These are phyloP conservation scores for Hyaena hyaena DNA, from an alignment of 2,113 vertebrate species.

Conservation along the genomic window DNA sequence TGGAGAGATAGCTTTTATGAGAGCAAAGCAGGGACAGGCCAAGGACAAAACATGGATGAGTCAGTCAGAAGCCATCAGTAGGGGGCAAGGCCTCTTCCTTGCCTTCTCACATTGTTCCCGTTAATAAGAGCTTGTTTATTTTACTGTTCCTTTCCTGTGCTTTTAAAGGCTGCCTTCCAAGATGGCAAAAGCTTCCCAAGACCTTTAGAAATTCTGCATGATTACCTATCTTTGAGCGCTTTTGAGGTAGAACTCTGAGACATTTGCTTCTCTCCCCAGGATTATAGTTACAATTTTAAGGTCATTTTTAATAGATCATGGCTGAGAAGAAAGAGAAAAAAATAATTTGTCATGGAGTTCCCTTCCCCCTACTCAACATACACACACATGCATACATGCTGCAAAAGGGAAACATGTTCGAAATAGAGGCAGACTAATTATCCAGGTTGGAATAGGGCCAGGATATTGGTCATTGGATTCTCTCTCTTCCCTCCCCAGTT, in stretches of 20 bases:
- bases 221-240: background rate
- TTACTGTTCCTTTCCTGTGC: constrained; percentile 7
- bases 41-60: constrained; percentile 57
- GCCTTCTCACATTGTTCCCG: constrained; percentile 4
- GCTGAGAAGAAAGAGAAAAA: constrained; percentile 50
- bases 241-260: constrained; percentile 2
- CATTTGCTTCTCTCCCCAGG: constrained; percentile 15
- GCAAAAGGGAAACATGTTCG: constrained; percentile 63
- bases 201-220: constrained; percentile 40
- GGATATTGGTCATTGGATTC: constrained; percentile 79
- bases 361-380: constrained; percentile 49
- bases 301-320: constrained; percentile 59
- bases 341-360: constrained; percentile 10
- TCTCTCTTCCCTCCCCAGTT: constrained; percentile 73
- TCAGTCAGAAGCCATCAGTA: background rate
- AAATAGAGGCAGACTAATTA: constrained; percentile 81
- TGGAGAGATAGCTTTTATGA: constrained; percentile 56
- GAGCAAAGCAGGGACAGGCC: constrained; percentile 34
- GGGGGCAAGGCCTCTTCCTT: background rate
- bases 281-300: constrained; percentile 65
- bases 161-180: constrained; percentile 47
- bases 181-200: constrained; percentile 13
- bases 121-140: background rate
- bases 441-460: constrained; percentile 73
- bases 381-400: background rate